Base-by-base conservation (phyloP, 2,113 vertebrate species). In the Aegotheles bennettii region DNA sequence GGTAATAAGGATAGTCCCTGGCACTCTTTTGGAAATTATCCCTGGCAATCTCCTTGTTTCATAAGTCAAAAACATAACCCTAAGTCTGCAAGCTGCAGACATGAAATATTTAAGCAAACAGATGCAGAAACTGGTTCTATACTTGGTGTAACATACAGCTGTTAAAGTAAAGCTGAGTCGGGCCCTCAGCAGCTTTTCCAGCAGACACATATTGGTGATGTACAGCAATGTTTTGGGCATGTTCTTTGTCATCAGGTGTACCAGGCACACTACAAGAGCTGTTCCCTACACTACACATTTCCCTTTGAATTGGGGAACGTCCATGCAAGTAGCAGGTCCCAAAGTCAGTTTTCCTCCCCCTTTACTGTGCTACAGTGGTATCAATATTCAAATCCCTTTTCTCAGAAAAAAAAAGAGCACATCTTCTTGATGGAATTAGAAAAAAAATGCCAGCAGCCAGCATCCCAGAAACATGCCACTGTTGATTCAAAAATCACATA, bases 391-490 rank as follows among this genome's bases (percentile, higher is more conserved):
- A 63, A 81, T 3, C 16, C 16, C 38, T 57, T 45, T 24, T 35
- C 56, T 80, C 18, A 28, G 60, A 24, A 61, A 51, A 33, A 31
- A 45, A 21, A 23, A 6, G 6, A 35, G 3, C 40, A 16, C 7
- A 10, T 3, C 9, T 25, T 36, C 31, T 20, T 31, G n/a, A 6
- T 20, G 64, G 48, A 18, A 40, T 26, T 40, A 85, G 43, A 7
- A 56, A 25, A 77, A 43, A 77, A 48, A 36, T 26, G 35, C 45
- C 47, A 54, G 33, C 23, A 29, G 2, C 10, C 33, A 56, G 20
- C 16, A 48, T 2, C 6, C 45, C 67, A 70, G 16, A 26, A 75
- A 53, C 0, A 0, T 12, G 9, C 4, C 60, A 29, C 21, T 0
- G 2, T 43, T 7, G 3, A 20, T 18, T 84, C 1, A 28, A 82